A percentile compares a stretch with the other conserved stretches of the same genome.
Evolutionary conservation across 2,888 invertebrate species (phyloP).

Genomic region (Trissolcus japonicus): DNA sequence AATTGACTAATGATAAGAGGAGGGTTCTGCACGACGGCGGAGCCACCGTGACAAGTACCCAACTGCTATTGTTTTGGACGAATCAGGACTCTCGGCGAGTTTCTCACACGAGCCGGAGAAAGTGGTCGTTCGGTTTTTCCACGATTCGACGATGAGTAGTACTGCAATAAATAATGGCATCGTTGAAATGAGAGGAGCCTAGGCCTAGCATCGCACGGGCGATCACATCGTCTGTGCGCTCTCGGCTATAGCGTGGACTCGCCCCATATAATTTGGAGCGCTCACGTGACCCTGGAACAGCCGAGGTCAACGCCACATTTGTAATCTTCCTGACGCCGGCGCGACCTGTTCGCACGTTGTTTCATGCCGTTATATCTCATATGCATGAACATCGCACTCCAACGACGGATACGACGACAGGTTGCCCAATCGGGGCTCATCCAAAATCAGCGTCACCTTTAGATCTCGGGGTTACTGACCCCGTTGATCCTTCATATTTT

Average conservation of each 20-base stretch:
- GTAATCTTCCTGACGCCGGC: slow-evolving; percentile 71
- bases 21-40: slow-evolving; percentile 16
- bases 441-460: slow-evolving; percentile 38
- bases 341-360: slow-evolving; percentile 73
- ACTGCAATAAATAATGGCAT: slow-evolving; percentile 58
- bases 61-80: slow-evolving; percentile 49
- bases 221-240: slow-evolving; percentile 69
- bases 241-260: slow-evolving; percentile 66
- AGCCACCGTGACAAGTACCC: slow-evolving; percentile 34
- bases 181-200: slow-evolving; percentile 66
- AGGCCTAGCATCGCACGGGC: slow-evolving; percentile 65
- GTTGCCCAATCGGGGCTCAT: slow-evolving; percentile 53
- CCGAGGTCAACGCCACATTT: slow-evolving; percentile 72
- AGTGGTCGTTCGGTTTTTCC: slow-evolving; percentile 53
- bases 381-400: slow-evolving; percentile 57
- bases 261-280: slow-evolving; percentile 74
- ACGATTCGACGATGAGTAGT: slow-evolving; percentile 47
- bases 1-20: slow-evolving; percentile 40
- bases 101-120: slow-evolving; percentile 52
- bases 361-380: slow-evolving; percentile 64
- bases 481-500: slow-evolving; percentile 11
- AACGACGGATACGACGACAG: slow-evolving; percentile 60
- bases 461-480: slow-evolving; percentile 53
- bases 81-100: slow-evolving; percentile 33
- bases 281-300: slow-evolving; percentile 72